Base-by-base conservation (phyloP, 2,888 invertebrate genomes). In the Brachyopa scutellaris region DNA sequence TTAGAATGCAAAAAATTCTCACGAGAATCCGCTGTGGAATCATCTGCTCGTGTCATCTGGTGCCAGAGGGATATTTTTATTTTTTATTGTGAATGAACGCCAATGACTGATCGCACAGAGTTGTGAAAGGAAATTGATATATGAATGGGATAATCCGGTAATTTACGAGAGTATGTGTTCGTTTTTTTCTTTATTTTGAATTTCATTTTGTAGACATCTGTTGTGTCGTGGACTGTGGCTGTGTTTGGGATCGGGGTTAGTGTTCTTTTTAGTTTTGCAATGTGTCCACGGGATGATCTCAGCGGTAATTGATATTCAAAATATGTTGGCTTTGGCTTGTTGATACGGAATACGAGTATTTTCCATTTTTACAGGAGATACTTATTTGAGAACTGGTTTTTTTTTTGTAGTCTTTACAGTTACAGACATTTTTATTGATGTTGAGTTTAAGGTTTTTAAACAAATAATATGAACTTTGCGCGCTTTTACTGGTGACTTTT, bases 11-110 rank as follows among this genome's bases (percentile, higher is more conserved):
- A 47, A 23, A 23, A 5, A 47, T 47, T 47, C 47, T 47, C 47
- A 47, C 47, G 23, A 26, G 26, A 47, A 47, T 26, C 13, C 26
- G 26, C n/a, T n/a, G 4, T 8, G 26, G 13, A 49, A 4, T 49
- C 15, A 49, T 49, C 26, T 49, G 26, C 26, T 49, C 26, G 31
- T 31, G 5, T 36, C 33, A 17, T 49, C 13, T 49, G 49, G 49
- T 51, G 23, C 29, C 17, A 51, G 17, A 31, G 29, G 29, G 17
- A 49, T 49, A 49, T 2, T 2, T 49, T 29, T 49, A 15, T 29
- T n/a, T n/a, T n/a, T n/a, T n/a, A n/a, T n/a, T n/a, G n/a, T 9
- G 29, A 49, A 47, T 6, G 8, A 13, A 15, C 9, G 13, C 29
- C 26, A 49, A 17, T 29, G 29, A 49, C 29, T 29, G 49, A 49